Evolutionary conservation across 2,113 vertebrate species (phyloP).

Genomic region (Callipepla californica): DNA sequence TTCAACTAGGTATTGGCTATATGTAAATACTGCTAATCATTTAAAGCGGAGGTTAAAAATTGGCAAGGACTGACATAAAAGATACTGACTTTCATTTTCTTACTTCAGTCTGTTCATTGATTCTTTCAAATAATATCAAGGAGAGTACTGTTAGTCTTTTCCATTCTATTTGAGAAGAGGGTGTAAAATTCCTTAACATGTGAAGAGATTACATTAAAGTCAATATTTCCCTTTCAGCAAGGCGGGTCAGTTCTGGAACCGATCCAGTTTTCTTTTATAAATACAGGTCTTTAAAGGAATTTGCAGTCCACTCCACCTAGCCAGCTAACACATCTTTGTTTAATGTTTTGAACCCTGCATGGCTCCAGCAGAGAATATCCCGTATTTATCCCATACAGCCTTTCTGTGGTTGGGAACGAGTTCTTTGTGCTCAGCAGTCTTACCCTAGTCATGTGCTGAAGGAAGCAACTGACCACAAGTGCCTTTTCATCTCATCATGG

Average conservation of each 20-base stretch:
- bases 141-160: not conserved
- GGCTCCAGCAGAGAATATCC: constrained; percentile 16
- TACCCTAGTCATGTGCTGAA: not conserved
- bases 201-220: constrained; percentile 22
- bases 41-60: not conserved
- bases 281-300: constrained; percentile 15
- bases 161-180: constrained; percentile 22
- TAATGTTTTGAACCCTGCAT: constrained; percentile 9
- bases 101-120: not conserved
- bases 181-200: not conserved
- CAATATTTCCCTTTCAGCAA: constrained; percentile 33
- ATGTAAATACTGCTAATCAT: not conserved
- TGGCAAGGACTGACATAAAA: not conserved
- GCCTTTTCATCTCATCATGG: not conserved
- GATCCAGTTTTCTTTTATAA: not conserved
- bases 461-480: not conserved
- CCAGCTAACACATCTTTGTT: constrained; percentile 19
- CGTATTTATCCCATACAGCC: constrained; percentile 26
- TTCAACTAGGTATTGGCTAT: not conserved
- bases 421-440: constrained; percentile 2
- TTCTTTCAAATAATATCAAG: not conserved
- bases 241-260: constrained; percentile 13
- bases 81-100: not conserved
- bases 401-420: not conserved
- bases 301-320: not conserved